Conservation (phyloP, 1,140 invertebrate species). For the Ectropis grisescens region DNA sequence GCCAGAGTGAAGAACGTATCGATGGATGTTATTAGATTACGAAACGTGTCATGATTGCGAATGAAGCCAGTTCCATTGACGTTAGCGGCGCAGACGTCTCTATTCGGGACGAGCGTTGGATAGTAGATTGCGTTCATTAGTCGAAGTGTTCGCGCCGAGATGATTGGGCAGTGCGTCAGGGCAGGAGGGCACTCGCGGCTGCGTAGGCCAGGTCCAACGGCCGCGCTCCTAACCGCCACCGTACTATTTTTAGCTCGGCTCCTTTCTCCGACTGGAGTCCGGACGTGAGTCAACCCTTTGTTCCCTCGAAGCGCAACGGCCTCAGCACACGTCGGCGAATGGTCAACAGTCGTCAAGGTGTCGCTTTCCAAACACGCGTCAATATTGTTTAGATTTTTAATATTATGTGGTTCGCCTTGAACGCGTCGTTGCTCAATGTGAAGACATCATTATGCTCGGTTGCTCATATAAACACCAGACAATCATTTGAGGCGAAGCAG, state of each 20-base stretch:
- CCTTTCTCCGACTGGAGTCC: slow-evolving; percentile 30
- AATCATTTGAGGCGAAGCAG: slow-evolving; percentile 28
- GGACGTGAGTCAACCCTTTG: slow-evolving; percentile 49
- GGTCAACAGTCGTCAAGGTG: slow-evolving; percentile 37
- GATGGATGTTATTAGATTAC: too few species aligned
- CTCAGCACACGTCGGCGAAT: slow-evolving; percentile 20
- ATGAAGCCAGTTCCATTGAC: too few species aligned
- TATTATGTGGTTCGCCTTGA: slow-evolving; percentile 54
- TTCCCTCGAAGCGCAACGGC: slow-evolving; percentile 26
- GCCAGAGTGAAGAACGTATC: too few species aligned
- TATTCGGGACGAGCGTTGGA: slow-evolving; percentile 2
- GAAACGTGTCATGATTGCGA: too few species aligned
- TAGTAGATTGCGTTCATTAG: slow-evolving; percentile 1
- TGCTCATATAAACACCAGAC: slow-evolving; percentile 25
- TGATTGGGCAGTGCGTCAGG: slow-evolving; percentile 4
- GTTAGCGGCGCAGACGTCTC: too few species aligned
- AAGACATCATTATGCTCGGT: slow-evolving; percentile 37
- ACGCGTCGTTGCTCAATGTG: slow-evolving; percentile 34
- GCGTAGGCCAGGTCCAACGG: slow-evolving; percentile 32
- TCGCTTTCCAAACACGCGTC: slow-evolving; percentile 35
- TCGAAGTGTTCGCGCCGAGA: neutral
- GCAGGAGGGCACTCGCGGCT: slow-evolving; percentile 7
- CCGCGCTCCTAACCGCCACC: slow-evolving; percentile 21
- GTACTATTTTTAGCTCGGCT: slow-evolving; percentile 33
- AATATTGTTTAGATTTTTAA: slow-evolving; percentile 55